phyloP scores from a whole-genome alignment of 2,113 vertebrate genomes.

The Ceyx cyanopectus region DNA sequence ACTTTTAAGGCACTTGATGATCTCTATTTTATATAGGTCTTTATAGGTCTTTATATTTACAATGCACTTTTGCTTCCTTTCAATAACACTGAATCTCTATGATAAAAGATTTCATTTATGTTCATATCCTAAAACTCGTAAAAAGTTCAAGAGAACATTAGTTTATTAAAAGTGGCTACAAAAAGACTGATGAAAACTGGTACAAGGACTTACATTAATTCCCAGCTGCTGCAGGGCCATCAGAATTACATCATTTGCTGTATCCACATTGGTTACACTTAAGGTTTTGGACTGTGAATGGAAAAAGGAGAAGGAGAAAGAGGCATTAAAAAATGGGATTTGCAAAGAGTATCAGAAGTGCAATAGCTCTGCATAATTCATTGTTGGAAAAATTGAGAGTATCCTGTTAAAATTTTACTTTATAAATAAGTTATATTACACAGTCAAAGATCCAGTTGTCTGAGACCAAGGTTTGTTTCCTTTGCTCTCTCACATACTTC shows the following conservation, averaged over 20 bases:
- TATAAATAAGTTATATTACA: conserved; percentile 1
- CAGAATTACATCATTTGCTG: conserved; percentile 87
- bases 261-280: conserved; percentile 88
- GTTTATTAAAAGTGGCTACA: neutral
- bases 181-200: conserved; percentile 15
- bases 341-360: conserved; percentile 10
- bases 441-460: neutral
- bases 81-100: neutral
- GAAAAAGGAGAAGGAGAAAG: conserved; percentile 17
- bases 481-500: neutral
- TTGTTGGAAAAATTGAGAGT: neutral
- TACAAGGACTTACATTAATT: conserved; percentile 84
- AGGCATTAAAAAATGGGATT: conserved; percentile 8
- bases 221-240: conserved; percentile 90
- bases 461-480: neutral
- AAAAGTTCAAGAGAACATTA: neutral
- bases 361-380: neutral
- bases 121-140: neutral
- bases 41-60: neutral
- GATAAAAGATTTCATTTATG: neutral
- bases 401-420: neutral
- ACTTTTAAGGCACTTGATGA: neutral
- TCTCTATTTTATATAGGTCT: neutral
- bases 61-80: neutral
- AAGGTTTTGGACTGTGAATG: conserved; percentile 89